phyloP scores from a whole-genome alignment of 2,113 vertebrate species.

The Rhadina sibilatrix region DNA sequence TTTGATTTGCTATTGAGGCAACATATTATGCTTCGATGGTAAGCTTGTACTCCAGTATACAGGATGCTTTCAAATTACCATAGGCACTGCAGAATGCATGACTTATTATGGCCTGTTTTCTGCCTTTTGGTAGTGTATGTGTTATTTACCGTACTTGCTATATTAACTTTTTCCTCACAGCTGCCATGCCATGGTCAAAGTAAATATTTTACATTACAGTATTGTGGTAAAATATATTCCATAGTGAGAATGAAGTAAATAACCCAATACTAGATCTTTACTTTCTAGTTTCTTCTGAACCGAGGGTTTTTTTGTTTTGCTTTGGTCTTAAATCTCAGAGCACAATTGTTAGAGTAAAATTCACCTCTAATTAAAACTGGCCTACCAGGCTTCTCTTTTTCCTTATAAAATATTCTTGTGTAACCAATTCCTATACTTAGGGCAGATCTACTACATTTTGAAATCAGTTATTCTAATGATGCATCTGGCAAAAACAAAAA shows the following conservation, averaged over 20 bases:
- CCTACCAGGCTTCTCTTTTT: not conserved
- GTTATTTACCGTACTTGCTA: not conserved
- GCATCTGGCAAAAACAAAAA: constrained; percentile 25
- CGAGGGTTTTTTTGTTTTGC: not conserved
- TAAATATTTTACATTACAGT: not conserved
- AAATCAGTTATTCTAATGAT: constrained; percentile 31
- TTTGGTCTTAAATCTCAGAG: not conserved
- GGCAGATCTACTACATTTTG: not conserved
- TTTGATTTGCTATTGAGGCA: not conserved
- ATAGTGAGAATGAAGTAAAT: not conserved
- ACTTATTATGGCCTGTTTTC: not conserved
- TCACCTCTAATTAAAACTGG: constrained; percentile 34
- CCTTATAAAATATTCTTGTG: not conserved
- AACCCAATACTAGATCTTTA: not conserved
- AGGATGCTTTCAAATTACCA: not conserved
- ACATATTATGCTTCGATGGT: not conserved
- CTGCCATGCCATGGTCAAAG: not conserved
- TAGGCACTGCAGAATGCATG: not conserved
- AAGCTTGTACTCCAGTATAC: not conserved
- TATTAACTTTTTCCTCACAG: not conserved
- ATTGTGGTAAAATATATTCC: not conserved
- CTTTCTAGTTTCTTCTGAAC: not conserved
- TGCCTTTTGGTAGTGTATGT: not conserved
- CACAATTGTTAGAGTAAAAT: not conserved
- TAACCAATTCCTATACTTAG: not conserved